phyloP scores from a whole-genome alignment of 2,888 invertebrate species.

The Leucophenga maculata region DNA sequence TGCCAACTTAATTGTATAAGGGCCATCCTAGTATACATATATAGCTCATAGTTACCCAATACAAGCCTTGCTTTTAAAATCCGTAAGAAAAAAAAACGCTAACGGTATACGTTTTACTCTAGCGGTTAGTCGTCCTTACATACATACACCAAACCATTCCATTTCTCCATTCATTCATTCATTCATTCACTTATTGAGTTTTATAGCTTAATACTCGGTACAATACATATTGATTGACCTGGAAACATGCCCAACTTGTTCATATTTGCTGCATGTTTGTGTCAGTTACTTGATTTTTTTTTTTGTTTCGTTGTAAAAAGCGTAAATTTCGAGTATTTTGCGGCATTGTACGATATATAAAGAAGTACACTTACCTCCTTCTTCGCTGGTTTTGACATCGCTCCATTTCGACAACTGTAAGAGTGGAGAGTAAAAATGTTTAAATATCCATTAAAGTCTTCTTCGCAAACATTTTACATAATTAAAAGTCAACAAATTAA shows the following conservation, averaged over 20 bases:
- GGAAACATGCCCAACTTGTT: slow-evolving; percentile 47
- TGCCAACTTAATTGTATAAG: no score
- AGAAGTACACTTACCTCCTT: slow-evolving; percentile 57
- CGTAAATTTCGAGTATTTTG: neutral
- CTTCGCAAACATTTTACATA: slow-evolving; percentile 21
- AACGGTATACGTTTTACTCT: no score
- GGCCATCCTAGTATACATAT: no score
- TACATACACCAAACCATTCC: no score
- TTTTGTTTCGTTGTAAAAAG: neutral
- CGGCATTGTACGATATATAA: slow-evolving; percentile 12
- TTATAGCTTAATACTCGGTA: neutral
- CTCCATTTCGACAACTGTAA: slow-evolving; percentile 86
- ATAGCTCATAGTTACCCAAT: no score
- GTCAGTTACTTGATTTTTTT: slow-evolving; percentile 11
- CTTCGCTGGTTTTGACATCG: slow-evolving; percentile 68
- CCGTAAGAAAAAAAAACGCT: no score
- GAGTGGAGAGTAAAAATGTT: slow-evolving; percentile 25
- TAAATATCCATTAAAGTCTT: neutral
- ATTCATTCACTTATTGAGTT: no score
- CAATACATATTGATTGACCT: slow-evolving; percentile 67
- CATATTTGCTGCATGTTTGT: slow-evolving; percentile 3
- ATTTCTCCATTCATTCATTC: no score
- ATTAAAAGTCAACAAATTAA: slow-evolving; percentile 25
- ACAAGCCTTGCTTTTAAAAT: slow-evolving; percentile 19
- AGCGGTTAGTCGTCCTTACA: no score